Evolutionary conservation across 2,797 vertebrate genomes (phyloP), one percentile per base, ranked within the genome.

Genomic region (Epinephelus coioides): DNA sequence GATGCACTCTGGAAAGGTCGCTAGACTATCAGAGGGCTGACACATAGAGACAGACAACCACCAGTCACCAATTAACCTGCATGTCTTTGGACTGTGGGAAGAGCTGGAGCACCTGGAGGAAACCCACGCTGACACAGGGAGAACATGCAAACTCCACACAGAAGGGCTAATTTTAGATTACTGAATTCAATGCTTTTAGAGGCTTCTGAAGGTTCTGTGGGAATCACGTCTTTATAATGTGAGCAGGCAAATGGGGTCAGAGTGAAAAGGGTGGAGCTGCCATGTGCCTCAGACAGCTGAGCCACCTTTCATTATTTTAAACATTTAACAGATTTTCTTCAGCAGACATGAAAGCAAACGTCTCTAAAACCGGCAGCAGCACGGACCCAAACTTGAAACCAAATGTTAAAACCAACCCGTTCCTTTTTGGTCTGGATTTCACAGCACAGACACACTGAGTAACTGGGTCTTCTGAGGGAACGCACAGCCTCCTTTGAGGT

Each of bases 381-480:
- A 11, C 27, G 6, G 40, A 27, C n/a, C 1, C 8, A 44, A 17
- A 54, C 25, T 21, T 2, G 17, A 6, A 13, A 3, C 14, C 5
- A 21, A 49, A 64, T 2, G 2, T 11, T 50, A 38, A 71, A 27
- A 63, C 15, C 38, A 70, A 47, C 2, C 60, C 2, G 0, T 51
- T 61, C 47, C 34, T 23, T 38, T 59, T 15, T 44, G 71, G 34
- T 21, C 38, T 19, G 23, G 30, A 38, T 61, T 74, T 80, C 63
- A 40, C 27, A 17, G 49, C 3, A n/a, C 0, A 8, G 57, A 40
- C 23, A 15, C 21, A 3, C 21, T 1, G 63, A 65, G 44, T 21
- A 34, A 67, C 49, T 14, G 61, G 49, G 63, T 73, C 59, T 70
- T 79, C 65, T 69, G 54, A 84, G 72, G 77, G 75, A 78, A 72